Evolutionary conservation across 2,113 vertebrate species (phyloP), one percentile per base, ranked within the genome.

Genomic region (Lucifuga dentata): DNA sequence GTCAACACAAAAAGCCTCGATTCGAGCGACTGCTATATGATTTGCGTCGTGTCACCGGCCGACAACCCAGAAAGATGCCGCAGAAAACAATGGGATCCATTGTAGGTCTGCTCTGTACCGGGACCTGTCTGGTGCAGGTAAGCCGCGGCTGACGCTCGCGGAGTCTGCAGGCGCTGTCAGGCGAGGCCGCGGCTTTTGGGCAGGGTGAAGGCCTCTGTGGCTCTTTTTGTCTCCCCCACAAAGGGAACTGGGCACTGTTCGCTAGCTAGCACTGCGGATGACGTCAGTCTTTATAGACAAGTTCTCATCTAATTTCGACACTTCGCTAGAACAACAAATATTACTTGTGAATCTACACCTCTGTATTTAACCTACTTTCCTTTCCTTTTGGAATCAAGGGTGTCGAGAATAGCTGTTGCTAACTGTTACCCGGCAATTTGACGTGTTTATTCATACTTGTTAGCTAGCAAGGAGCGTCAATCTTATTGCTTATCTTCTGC

Each of bases 61-160:
- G 87, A 83, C 32, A 76, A 87, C 88, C 89, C 83, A 79, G 91
- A 87, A 86, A 86, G 84, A 93, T 94, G 93, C 85, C 84, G 53
- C 92, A 89, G 85, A 93, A 90, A 91, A 80, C 88, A 62, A 84
- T 93, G 91, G 89, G 90, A 89, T 89, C 90, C 83, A 73, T 93
- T 86, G 87, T 92, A 86, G 91, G 85, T 75, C 84, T 93, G 57
- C 91, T 94, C 67, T 93, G 83, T 80, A 87, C 91, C 46, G 90
- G 89, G 89, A 77, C 90, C 26, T 90, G 87, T 86, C 74, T 93
- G 74, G 92, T 88, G 80, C 90, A 94, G 93, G 93, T 94, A 91
- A 93, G 92, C 76, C 73, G 40, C 24, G 38, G 60, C 19, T 45
- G n/a, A 62, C 50, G 68, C 60, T 32, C 52, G 5, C 13, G 1